These are phyloP conservation scores for Catharus minimus DNA, from an alignment of 2,113 vertebrate species.

Conservation along the genomic window DNA sequence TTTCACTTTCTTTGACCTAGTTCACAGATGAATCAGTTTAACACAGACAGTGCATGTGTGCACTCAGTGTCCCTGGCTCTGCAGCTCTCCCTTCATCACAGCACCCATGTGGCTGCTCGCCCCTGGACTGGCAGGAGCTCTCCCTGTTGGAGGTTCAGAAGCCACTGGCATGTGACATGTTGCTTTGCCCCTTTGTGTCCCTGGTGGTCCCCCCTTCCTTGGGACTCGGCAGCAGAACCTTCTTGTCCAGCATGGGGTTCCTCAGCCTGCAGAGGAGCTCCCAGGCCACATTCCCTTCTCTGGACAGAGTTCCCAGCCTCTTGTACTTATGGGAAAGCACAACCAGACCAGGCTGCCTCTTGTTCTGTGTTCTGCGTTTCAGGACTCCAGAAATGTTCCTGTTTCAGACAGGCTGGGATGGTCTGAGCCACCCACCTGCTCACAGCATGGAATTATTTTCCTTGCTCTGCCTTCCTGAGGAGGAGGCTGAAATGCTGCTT, in stretches of 20 bases:
- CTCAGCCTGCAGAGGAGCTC: background rate
- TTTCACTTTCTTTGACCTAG: background rate
- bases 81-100: background rate
- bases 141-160: background rate
- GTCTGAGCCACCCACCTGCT: background rate
- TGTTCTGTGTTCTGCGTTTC: background rate
- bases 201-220: background rate
- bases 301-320: background rate
- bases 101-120: background rate
- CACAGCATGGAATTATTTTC: background rate
- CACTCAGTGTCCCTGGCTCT: background rate
- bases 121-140: accelerated
- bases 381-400: background rate
- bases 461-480: background rate
- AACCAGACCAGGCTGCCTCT: background rate
- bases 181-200: background rate
- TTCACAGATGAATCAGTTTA: background rate
- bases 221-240: background rate
- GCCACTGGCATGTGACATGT: background rate
- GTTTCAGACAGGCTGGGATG: background rate
- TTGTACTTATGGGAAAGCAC: background rate
- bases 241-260: accelerated
- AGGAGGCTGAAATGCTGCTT: background rate
- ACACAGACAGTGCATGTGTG: background rate
- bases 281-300: accelerated